Evolutionary conservation across 2,797 vertebrate genomes (phyloP).

Genomic region (Tauraco hartlaubi): DNA sequence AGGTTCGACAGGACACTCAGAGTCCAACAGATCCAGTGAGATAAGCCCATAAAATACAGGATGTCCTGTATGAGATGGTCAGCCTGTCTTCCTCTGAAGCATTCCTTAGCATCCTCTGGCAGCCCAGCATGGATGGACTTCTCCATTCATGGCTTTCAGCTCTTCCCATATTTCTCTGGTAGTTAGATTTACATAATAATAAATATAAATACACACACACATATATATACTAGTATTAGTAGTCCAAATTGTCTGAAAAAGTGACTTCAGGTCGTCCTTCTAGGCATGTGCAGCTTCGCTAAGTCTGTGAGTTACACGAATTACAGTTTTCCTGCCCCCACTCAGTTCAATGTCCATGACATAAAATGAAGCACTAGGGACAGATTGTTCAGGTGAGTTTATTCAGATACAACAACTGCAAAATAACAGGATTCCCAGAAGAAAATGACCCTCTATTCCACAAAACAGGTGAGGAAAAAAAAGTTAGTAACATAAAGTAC

Average conservation of each 20-base stretch:
- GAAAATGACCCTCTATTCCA: neutral
- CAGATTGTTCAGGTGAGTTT: conserved; percentile 65
- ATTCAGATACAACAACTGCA: conserved; percentile 71
- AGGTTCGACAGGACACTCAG: neutral
- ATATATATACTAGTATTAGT: neutral
- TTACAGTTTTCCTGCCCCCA: neutral
- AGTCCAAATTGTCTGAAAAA: neutral
- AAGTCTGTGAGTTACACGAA: neutral
- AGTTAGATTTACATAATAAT: neutral
- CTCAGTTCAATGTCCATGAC: neutral
- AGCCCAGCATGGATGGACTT: neutral
- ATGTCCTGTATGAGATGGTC: neutral
- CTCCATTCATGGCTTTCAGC: neutral
- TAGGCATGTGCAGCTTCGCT: neutral
- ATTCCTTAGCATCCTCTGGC: neutral
- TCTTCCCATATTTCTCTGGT: neutral
- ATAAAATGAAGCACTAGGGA: conserved; percentile 59
- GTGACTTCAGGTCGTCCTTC: neutral
- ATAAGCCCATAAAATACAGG: neutral
- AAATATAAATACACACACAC: neutral
- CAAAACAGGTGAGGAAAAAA: conserved; percentile 5
- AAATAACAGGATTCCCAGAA: conserved; percentile 56
- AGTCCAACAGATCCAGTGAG: neutral
- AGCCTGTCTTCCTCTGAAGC: neutral
- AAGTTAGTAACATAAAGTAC: conserved; percentile 1